Conservation (phyloP, 1,140 invertebrate genomes). For the Heliconius hermathena region DNA sequence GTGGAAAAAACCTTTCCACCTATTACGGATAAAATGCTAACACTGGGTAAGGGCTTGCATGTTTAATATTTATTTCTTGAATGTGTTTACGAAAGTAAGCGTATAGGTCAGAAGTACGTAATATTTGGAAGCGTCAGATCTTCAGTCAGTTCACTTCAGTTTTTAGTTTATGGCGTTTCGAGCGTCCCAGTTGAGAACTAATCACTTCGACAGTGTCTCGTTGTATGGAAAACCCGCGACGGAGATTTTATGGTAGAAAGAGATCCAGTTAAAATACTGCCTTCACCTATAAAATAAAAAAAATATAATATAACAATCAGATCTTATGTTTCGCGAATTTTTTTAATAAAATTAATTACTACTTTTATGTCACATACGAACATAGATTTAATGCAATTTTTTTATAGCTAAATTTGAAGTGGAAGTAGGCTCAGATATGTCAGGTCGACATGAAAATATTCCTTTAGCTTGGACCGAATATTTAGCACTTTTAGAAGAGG, state of each 20-base stretch:
- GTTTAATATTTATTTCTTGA: not conserved
- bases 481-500: constrained; percentile 84
- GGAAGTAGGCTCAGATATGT: constrained; percentile 82
- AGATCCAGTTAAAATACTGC: no score
- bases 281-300: no score
- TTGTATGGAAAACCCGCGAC: no score
- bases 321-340: not conserved
- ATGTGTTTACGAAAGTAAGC: no score
- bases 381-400: not conserved
- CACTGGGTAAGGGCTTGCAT: constrained; percentile 82
- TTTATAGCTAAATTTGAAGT: constrained; percentile 85
- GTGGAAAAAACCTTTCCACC: constrained; percentile 87
- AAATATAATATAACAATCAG: no score
- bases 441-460: constrained; percentile 84
- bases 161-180: no score
- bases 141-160: no score
- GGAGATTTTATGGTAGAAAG: no score
- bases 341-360: not conserved
- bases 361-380: not conserved
- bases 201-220: no score
- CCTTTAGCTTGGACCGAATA: constrained; percentile 85
- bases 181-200: no score
- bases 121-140: no score
- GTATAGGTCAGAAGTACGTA: no score
- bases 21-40: constrained; percentile 87